Evolutionary conservation across 2,797 vertebrate species (phyloP), one percentile per base, ranked within the genome.

Genomic region (Rhinella marina): DNA sequence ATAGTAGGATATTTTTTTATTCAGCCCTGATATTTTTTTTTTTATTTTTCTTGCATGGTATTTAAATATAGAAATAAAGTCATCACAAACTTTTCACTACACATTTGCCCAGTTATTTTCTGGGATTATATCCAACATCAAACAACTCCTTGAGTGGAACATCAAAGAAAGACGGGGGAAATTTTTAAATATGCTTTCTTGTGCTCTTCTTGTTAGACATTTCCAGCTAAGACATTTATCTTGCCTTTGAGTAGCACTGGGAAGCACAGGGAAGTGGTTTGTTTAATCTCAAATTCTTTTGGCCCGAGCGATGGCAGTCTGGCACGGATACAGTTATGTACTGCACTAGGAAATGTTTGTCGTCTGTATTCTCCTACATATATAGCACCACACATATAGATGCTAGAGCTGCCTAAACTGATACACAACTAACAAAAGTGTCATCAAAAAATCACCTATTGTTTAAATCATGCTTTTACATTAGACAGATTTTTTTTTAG

Each of bases 281-380:
- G 88, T 89, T 84, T 84, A 86, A 89, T 89, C 88, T 78, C 84
- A 86, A 84, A 89, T 89, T 89, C n/a, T 84, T 86, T 86, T 89
- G 88, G 88, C 88, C 56, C 48, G 3, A 70, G 81, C n/a, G 64
- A 86, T 86, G 81, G 75, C 81, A 87, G 75, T 84, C 48, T 89
- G 88, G 88, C 85, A 84, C n/a, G 0, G 41, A 68, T 84, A 84
- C 85, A 87, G 81, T 54, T 87, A 73, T 80, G 73, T 84, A 48
- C 75, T 86, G 80, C 81, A 54, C 48, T 54, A 66, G 64, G 54
- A 86, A 82, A 86, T 72, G 66, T 86, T 83, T 89, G 61, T 76
- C 29, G 32, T 89, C 75, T 86, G 82, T 79, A 86, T 89, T 79
- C 82, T 86, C 54, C 52, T 79, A 41, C 54, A 78, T 78, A 50